Base-by-base conservation (phyloP, 2,113 vertebrate species). In the Oryzias javanicus region DNA sequence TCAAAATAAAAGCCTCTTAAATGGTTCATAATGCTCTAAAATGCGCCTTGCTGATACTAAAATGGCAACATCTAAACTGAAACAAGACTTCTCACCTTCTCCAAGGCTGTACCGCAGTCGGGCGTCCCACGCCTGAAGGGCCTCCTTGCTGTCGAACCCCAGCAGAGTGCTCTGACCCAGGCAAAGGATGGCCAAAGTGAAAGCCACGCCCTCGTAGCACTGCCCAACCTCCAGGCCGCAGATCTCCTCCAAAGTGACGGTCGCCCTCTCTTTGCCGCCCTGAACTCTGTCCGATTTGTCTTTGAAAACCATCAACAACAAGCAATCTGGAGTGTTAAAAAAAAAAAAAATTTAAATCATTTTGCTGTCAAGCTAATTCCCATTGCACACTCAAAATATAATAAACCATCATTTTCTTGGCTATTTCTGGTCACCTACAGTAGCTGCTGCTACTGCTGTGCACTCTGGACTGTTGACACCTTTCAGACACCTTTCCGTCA, bases 131-230 rank as follows among this genome's bases (percentile, higher is more conserved):
- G 93, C 93, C 2, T 91, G 92, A 91, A 98, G 91, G 16, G 90
- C 88, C 74, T 97, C 96, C 16, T 90, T 94, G 89, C 85, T 94
- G 74, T 98, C 96, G 15, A 99, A 98, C 60, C 94, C 95, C 82
- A 99, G 90, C 84, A 96, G 91, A 70, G 93, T 77, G 0, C 93
- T 89, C 86, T 97, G 95, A 40, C 89, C 92, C 64, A 95, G 92
- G 67, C 97, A 96, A 78, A 98, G 73, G 67, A 99, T 86, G 49
- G 94, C 90, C 4, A 99, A 92, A 0, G 93, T 92, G 41, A 94
- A 94, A 29, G 83, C 85, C 70, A 94, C 89, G 3, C 95, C 95
- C 70, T 99, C 96, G 1, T 91, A 92, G 55, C 89, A 87, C 53
- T 93, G 92, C 49, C 94, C 94, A 1, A 89, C 89, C 68, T 98